Evolutionary conservation across 1,140 invertebrate species (phyloP).

Genomic region (Ruditapes philippinarum): DNA sequence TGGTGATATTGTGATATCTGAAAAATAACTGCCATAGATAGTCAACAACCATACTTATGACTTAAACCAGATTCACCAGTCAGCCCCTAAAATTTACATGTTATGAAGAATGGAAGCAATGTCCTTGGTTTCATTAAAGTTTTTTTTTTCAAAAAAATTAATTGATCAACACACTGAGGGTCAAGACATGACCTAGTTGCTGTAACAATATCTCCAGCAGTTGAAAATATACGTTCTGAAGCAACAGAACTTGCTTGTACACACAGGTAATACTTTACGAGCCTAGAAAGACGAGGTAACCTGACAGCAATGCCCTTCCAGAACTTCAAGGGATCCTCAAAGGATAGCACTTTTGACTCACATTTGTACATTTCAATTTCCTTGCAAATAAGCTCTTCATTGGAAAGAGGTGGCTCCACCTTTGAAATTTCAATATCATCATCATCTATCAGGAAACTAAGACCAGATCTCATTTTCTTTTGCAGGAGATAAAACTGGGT

Average conservation of each 20-base stretch:
- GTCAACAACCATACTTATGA: too few species aligned
- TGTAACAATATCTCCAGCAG: not conserved
- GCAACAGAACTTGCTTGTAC: not conserved
- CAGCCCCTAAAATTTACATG: not conserved
- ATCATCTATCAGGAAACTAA: not conserved
- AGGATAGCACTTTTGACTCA: not conserved
- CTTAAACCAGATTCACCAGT: too few species aligned
- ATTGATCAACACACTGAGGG: not conserved
- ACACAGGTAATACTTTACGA: not conserved
- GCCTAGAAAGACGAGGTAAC: not conserved
- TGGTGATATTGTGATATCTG: too few species aligned
- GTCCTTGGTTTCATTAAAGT: not conserved
- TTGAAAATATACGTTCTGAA: not conserved
- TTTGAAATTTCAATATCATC: not conserved
- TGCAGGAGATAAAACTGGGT: not conserved
- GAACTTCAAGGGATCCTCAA: not conserved
- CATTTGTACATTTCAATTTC: not conserved
- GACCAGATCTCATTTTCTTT: not conserved
- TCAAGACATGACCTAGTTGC: not conserved
- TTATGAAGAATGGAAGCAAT: not conserved
- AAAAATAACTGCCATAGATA: too few species aligned
- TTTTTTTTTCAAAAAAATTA: slow-evolving; percentile 27
- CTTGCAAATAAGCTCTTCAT: not conserved
- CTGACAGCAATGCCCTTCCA: not conserved
- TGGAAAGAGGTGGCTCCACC: not conserved